A percentile compares a stretch with the other conserved stretches of the same genome.
These are phyloP conservation scores for Alcedo atthis DNA, from an alignment of 2,797 vertebrate species.

Conservation along the genomic window DNA sequence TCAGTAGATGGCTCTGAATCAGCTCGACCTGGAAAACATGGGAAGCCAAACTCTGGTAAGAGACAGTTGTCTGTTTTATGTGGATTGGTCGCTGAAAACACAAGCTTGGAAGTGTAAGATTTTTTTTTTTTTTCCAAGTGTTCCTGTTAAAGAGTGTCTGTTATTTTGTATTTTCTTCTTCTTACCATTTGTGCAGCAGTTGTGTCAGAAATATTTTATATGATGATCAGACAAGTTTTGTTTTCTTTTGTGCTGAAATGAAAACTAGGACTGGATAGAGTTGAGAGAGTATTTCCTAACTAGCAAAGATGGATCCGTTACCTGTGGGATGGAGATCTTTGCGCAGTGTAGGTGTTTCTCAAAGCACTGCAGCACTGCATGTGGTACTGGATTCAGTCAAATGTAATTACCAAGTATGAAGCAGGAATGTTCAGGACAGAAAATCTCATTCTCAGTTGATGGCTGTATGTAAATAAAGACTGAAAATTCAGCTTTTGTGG, in stretches of 20 bases:
- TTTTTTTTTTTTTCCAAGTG: not conserved
- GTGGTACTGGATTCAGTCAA: not conserved
- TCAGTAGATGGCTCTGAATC: slow-evolving; percentile 89
- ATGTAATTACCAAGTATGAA: not conserved
- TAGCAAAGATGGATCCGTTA: not conserved
- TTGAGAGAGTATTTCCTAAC: not conserved
- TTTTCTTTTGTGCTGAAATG: not conserved
- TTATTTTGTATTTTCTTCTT: fast-evolving
- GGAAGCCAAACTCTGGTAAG: slow-evolving; percentile 89
- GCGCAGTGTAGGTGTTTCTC: not conserved
- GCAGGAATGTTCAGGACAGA: not conserved
- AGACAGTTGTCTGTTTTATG: not conserved
- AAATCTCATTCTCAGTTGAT: not conserved
- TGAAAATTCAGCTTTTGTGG: slow-evolving; percentile 9
- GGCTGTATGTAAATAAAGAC: not conserved
- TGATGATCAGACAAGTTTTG: not conserved
- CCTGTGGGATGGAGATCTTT: not conserved
- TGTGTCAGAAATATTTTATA: not conserved
- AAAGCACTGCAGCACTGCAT: not conserved
- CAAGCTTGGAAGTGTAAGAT: not conserved
- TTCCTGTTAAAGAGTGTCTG: not conserved
- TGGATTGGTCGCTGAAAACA: not conserved
- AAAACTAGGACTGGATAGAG: not conserved
- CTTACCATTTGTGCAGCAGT: not conserved
- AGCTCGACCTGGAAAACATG: slow-evolving; percentile 86